These are phyloP conservation scores for Paracyclopina nana DNA, from an alignment of 1,140 invertebrate genomes.

Conservation along the genomic window DNA sequence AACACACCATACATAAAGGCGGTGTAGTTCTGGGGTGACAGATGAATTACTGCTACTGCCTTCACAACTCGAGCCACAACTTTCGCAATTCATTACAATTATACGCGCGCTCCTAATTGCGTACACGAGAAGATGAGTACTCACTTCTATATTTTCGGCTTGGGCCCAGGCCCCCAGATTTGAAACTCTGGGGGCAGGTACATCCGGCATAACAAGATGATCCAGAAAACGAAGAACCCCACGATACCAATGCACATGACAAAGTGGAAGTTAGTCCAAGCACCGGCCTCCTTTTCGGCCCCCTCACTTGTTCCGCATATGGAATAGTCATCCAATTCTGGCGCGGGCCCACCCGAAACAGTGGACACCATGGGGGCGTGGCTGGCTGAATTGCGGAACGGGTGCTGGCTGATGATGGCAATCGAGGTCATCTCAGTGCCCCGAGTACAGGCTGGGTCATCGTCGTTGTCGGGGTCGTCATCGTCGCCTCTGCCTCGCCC, in stretches of 20 bases:
- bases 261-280: conserved; percentile 14
- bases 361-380: not conserved
- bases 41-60: too few species aligned
- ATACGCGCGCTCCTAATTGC: not conserved
- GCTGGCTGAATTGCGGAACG: not conserved
- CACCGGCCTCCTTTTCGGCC: too few species aligned
- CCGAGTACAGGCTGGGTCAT: too few species aligned
- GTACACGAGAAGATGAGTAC: not conserved
- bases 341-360: not conserved
- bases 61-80: not conserved
- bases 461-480: too few species aligned
- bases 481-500: not conserved
- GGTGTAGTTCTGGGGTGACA: too few species aligned
- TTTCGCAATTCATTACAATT: not conserved
- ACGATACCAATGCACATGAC: conserved; percentile 11
- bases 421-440: not conserved
- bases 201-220: conserved; percentile 1
- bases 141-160: not conserved
- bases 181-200: not conserved
- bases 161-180: not conserved
- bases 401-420: not conserved
- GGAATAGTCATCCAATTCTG: not conserved
- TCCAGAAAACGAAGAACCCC: conserved; percentile 14
- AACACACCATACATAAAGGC: too few species aligned
- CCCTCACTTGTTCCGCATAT: not conserved